Evolutionary conservation across 1,140 invertebrate genomes (phyloP), one percentile per base, ranked within the genome.

Genomic region (Panagrolaimus sp.): DNA sequence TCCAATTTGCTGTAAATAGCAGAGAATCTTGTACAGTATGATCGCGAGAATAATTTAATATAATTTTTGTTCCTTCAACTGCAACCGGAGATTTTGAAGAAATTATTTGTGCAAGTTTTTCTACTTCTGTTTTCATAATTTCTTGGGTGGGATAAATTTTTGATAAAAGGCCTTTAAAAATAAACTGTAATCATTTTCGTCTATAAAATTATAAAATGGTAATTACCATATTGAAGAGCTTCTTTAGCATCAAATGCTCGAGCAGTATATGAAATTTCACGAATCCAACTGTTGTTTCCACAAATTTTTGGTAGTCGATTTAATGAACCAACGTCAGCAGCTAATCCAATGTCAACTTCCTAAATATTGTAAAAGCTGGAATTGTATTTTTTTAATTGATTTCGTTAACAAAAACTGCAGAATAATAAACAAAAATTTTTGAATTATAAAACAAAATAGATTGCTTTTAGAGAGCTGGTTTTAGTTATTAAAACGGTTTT

Each of bases 291-390:
- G 45, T 90, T 88, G 79, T 88, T 93, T 9, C 92, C 92, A 61
- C 96, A 87, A 2, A 92, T 87, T 86, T 92, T 94, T 14, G 92
- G 93, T 27, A 98, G 84, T 74, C 93, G 87, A 84, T 97, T 94
- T 42, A 98, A 84, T 1, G 90, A 89, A 23, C 94, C 94, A 43
- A 96, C 89, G 87, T 98, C 94, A 63, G 93, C 92, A 62, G 93
- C 91, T 84, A 97, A 86, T 1, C 92, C 92, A 68, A 86, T 68
- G 57, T 85, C 84, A 8, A 85, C 78, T 74, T 86, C 85, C 84
- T 38, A 4, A 38, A 38, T n/a, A 38, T 38, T 38, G 2, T 7
- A 38, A 38, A 4, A 4, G 7, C 7, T 38, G 2, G 31, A 38
- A 38, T 4, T 38, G 2, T 38, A 38, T 38, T 38, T 4, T 38